These are phyloP conservation scores for Thymallus thymallus DNA, from an alignment of 2,113 vertebrate genomes.

Conservation along the genomic window DNA sequence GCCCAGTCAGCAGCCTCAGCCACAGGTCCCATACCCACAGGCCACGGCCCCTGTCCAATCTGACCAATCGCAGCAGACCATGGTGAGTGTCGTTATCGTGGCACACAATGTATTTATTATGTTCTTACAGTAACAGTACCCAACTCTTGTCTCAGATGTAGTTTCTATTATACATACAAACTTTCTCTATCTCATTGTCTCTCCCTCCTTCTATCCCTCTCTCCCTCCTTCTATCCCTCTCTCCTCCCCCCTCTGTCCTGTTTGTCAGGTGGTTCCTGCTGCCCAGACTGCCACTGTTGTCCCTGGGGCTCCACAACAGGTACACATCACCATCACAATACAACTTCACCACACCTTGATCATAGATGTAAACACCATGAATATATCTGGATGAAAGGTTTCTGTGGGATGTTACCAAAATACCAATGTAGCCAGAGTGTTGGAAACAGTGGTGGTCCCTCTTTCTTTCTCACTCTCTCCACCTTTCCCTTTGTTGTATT, in stretches of 20 bases:
- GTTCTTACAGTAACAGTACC: no score
- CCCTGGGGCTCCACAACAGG: conserved; percentile 55
- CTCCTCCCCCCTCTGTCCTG: conserved; percentile 9
- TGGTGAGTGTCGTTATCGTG: conserved; percentile 41
- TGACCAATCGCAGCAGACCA: conserved; percentile 51
- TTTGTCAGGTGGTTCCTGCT: conserved; percentile 34
- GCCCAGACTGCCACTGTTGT: conserved; percentile 42
- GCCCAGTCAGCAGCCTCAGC: conserved; percentile 57
- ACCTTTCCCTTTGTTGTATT: conserved; percentile 51
- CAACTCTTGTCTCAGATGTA: not conserved
- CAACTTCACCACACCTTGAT: not conserved
- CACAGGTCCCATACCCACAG: conserved; percentile 21
- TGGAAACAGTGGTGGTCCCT: not conserved
- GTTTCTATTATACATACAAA: no score
- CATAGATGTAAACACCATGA: not conserved
- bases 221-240: no score
- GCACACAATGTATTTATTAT: not conserved
- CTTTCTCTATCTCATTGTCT: no score
- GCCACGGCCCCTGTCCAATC: conserved; percentile 48
- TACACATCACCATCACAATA: conserved; percentile 24
- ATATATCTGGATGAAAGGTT: no score
- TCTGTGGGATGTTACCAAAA: no score
- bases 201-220: no score
- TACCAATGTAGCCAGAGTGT: no score
- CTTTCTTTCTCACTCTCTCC: not conserved